These are phyloP conservation scores for Tachysurus fulvidraco DNA, from an alignment of 2,113 vertebrate genomes.

Conservation along the genomic window DNA sequence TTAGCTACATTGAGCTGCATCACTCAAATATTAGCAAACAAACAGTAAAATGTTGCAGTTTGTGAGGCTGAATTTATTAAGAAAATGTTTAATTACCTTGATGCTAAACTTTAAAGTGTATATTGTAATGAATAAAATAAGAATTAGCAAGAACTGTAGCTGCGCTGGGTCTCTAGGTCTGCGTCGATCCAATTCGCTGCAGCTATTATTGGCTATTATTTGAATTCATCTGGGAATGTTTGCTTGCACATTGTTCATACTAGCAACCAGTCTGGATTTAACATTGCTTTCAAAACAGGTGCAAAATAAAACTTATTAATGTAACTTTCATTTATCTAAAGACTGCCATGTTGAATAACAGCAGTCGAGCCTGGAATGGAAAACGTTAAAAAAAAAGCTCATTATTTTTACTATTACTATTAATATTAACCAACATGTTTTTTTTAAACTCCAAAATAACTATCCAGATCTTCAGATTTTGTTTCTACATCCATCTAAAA, in stretches of 20 bases:
- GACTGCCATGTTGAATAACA: not conserved
- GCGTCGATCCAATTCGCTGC: no score
- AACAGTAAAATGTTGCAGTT: not conserved
- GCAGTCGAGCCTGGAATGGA: not conserved
- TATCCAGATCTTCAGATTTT: not conserved
- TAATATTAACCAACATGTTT: not conserved
- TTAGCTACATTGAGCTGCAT: not conserved
- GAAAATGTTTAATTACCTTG: not conserved
- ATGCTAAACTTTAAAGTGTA: not conserved
- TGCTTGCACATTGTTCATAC: not conserved
- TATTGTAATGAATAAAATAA: not conserved
- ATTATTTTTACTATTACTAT: not conserved
- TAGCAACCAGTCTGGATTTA: not conserved
- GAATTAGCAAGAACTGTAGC: not conserved
- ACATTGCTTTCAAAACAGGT: not conserved
- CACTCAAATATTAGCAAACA: not conserved
- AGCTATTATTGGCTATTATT: no score
- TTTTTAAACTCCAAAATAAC: not conserved
- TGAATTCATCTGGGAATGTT: not conserved
- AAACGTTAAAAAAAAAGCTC: not conserved
- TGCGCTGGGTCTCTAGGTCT: not conserved
- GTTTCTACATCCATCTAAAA: not conserved
- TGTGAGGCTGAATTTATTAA: not conserved
- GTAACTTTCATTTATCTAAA: not conserved
- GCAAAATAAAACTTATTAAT: not conserved